These are phyloP conservation scores for Megalops atlanticus DNA, from an alignment of 2,113 vertebrate genomes.

Conservation along the genomic window DNA sequence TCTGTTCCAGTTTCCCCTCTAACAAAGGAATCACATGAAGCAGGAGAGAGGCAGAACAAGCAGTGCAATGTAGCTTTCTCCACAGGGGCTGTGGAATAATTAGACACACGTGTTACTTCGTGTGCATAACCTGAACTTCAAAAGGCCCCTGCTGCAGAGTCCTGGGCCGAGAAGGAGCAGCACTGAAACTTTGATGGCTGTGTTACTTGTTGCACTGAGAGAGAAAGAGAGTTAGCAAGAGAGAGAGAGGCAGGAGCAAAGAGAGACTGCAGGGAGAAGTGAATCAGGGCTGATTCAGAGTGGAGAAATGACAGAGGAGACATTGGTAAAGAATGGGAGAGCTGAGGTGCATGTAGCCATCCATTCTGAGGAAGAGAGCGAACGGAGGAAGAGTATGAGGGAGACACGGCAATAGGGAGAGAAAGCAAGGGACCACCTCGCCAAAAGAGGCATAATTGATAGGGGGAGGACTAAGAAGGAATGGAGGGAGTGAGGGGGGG, in stretches of 20 bases:
- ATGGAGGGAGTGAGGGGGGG: background rate
- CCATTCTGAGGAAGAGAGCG: background rate
- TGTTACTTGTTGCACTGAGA: background rate
- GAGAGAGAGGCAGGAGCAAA: background rate
- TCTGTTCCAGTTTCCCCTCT: background rate
- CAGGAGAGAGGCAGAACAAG: background rate
- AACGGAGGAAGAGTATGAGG: background rate
- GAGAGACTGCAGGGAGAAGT: constrained; percentile 43
- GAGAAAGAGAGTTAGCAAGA: too few species aligned
- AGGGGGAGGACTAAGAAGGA: constrained; percentile 43
- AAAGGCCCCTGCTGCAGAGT: background rate
- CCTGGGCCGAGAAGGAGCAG: background rate
- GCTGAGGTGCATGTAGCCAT: background rate
- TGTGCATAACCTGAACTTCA: constrained; percentile 1
- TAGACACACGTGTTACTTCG: background rate
- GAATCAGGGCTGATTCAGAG: constrained; percentile 59
- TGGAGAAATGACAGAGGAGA: constrained; percentile 61
- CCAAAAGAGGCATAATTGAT: constrained; percentile 42
- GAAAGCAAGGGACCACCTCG: too few species aligned
- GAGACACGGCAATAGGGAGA: background rate
- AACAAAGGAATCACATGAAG: background rate
- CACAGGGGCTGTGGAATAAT: background rate
- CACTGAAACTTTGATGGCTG: background rate
- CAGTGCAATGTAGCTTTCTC: background rate
- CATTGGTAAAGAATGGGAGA: constrained; percentile 40